A percentile compares a stretch with the other conserved stretches of the same genome.
Evolutionary conservation across 2,888 invertebrate genomes (phyloP).

Genomic region (Dynastes tityus): DNA sequence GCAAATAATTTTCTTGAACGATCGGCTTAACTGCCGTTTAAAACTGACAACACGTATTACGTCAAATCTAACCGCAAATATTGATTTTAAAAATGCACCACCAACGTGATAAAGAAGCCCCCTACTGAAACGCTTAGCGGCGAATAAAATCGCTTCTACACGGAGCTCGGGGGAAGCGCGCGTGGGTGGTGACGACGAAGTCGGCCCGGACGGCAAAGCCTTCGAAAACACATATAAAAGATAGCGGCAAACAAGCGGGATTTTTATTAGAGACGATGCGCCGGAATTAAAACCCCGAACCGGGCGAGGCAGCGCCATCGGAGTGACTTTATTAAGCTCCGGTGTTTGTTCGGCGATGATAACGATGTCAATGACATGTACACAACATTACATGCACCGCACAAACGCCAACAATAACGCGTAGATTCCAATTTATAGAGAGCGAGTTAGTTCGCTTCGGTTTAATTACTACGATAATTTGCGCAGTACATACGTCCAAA

Average conservation of each 20-base stretch:
- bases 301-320: not conserved
- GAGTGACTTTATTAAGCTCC: constrained; percentile 35
- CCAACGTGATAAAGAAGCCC: no score
- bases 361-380: constrained; percentile 44
- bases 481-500: no score
- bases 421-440: constrained; percentile 11
- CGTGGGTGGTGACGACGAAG: no score
- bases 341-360: constrained; percentile 38
- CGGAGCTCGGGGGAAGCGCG: no score
- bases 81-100: constrained; percentile 2
- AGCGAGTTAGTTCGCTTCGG: constrained; percentile 8
- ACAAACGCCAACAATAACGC: constrained; percentile 17
- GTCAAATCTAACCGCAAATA: constrained; percentile 1
- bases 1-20: not conserved
- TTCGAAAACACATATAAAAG: constrained; percentile 26
- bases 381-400: constrained; percentile 23
- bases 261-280: constrained; percentile 17
- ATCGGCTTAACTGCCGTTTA: not conserved
- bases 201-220: no score
- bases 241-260: constrained; percentile 7
- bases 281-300: constrained; percentile 3
- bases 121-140: no score
- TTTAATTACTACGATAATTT: constrained; percentile 1
- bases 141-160: no score
- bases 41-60: constrained; percentile 10